Conservation (phyloP, 2,797 vertebrate species). For the Rhodeus uyekii region DNA sequence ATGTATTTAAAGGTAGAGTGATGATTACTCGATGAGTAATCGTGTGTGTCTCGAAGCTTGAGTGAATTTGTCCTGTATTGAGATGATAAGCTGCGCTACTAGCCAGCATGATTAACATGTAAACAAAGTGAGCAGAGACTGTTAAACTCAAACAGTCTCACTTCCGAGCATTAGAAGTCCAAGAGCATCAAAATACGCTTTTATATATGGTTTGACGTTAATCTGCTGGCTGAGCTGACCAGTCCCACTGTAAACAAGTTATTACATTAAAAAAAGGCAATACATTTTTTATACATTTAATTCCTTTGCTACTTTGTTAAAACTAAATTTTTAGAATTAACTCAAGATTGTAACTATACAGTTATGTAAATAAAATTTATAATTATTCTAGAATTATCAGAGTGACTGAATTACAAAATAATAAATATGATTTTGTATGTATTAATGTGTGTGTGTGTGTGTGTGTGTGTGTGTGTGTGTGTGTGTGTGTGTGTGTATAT, state of each 20-base stretch:
- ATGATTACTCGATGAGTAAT: neutral
- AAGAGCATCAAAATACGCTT: too few relatives aligned
- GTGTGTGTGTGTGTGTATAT: too few relatives aligned
- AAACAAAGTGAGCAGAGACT: slow-evolving; percentile 20
- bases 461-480: too few relatives aligned
- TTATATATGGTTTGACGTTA: neutral
- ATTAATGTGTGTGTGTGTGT: too few relatives aligned
- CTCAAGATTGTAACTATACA: neutral
- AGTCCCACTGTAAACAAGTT: neutral
- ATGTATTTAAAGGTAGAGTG: neutral
- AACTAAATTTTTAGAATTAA: neutral
- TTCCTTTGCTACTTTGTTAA: neutral
- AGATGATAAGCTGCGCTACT: neutral
- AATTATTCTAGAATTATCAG: neutral
- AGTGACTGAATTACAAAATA: neutral
- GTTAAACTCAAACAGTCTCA: neutral
- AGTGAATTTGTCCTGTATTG: neutral
- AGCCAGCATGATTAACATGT: slow-evolving; percentile 1
- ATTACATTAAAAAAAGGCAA: too few relatives aligned
- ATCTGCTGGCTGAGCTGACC: neutral
- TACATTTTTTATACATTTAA: neutral
- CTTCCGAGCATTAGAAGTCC: neutral
- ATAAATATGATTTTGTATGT: too few relatives aligned
- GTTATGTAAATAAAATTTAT: neutral
- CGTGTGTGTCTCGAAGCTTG: neutral